Conservation (phyloP, 2,888 invertebrate genomes). For the Cephus runcator region DNA sequence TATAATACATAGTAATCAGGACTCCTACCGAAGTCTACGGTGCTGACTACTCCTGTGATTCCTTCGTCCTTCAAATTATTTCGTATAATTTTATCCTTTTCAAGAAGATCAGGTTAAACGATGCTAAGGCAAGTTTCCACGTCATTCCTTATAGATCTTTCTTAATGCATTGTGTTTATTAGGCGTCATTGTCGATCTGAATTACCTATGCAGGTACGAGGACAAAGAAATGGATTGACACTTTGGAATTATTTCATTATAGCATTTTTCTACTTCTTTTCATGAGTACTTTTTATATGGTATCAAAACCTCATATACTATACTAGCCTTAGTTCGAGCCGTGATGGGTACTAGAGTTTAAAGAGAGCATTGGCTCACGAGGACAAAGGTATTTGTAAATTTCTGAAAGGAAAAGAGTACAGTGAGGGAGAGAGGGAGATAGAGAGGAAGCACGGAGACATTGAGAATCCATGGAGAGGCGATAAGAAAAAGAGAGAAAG, state of each 20-base stretch:
- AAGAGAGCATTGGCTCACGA: background rate
- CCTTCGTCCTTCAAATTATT: background rate
- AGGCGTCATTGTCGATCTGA: background rate
- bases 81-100: background rate
- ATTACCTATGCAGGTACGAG: background rate
- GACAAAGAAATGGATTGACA: background rate
- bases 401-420: background rate
- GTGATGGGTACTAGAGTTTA: background rate
- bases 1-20: background rate
- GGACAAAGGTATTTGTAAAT: background rate
- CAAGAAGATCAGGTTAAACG: background rate
- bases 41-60: background rate
- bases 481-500: constrained; percentile 7
- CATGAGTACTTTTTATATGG: background rate
- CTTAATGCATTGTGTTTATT: background rate
- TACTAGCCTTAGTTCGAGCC: background rate
- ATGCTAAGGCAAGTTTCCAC: background rate
- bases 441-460: background rate
- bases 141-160: too few species aligned
- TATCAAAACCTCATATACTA: background rate
- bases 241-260: background rate
- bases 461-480: background rate
- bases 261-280: background rate
- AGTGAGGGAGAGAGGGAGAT: background rate
- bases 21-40: too few species aligned